A percentile compares a stretch with the other conserved stretches of the same genome.
phyloP scores from a whole-genome alignment of 2,797 vertebrate genomes.

The Spheniscus humboldti region DNA sequence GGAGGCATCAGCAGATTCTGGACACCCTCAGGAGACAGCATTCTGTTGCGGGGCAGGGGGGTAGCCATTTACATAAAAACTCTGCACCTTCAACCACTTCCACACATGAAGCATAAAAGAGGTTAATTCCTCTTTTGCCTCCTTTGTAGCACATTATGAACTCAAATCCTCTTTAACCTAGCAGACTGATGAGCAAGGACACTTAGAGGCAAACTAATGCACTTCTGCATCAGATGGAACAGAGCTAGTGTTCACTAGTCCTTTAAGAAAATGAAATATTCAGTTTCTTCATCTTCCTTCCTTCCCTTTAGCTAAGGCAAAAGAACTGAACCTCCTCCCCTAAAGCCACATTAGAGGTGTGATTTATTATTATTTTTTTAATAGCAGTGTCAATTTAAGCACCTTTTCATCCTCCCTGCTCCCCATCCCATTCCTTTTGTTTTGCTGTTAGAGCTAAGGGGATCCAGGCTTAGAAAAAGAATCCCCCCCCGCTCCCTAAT shows the following conservation, averaged over 20 bases:
- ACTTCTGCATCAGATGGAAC: background rate
- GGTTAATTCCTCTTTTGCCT: background rate
- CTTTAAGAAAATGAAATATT: background rate
- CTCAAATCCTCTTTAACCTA: background rate
- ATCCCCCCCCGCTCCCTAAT: background rate
- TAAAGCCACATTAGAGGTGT: background rate
- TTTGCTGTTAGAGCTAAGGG: background rate
- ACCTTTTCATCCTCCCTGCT: background rate
- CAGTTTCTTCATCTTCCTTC: background rate
- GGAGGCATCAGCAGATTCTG: background rate
- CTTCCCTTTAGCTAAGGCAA: background rate
- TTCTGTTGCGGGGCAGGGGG: accelerated
- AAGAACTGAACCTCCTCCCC: background rate
- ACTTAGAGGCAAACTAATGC: background rate
- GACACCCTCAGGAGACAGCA: background rate
- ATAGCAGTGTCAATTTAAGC: background rate
- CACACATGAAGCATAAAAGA: background rate
- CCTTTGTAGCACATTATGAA: background rate
- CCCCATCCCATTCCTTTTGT: background rate
- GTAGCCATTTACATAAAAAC: background rate
- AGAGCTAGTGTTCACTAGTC: background rate
- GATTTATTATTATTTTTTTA: background rate
- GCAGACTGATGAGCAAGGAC: background rate
- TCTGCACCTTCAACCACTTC: background rate
- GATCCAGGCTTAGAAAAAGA: background rate